These are phyloP conservation scores for Thumatha senex DNA, from an alignment of 2,888 invertebrate genomes.

Conservation along the genomic window DNA sequence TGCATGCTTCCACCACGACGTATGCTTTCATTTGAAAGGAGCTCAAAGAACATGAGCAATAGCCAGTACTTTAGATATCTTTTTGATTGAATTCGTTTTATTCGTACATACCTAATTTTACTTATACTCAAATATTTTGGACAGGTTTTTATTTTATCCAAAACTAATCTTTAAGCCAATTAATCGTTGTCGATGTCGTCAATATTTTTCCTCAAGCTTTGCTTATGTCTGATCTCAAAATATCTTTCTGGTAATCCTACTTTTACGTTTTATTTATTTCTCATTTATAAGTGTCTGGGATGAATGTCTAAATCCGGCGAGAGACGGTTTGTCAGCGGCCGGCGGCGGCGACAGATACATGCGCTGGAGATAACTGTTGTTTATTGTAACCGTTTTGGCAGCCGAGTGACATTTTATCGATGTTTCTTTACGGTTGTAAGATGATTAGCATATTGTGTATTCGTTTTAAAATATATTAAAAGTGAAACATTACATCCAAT, in stretches of 20 bases:
- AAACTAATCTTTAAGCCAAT: neutral
- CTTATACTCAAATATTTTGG: too few species aligned
- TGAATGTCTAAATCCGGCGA: constrained; percentile 63
- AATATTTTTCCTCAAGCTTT: neutral
- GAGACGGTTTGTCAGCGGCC: constrained; percentile 52
- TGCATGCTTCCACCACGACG: too few species aligned
- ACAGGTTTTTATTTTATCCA: too few species aligned
- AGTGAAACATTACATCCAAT: neutral
- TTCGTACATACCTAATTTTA: too few species aligned
- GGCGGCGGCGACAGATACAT: constrained; percentile 55
- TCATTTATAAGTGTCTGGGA: constrained; percentile 39
- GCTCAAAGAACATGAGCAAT: too few species aligned
- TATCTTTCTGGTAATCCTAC: constrained; percentile 12
- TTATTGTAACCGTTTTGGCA: constrained; percentile 49
- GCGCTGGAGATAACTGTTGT: constrained; percentile 53
- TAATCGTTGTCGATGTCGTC: neutral
- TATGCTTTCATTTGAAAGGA: too few species aligned
- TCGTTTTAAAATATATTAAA: neutral
- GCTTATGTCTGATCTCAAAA: neutral
- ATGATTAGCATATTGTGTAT: constrained; percentile 37
- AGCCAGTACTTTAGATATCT: too few species aligned
- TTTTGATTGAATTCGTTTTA: too few species aligned
- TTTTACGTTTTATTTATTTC: constrained; percentile 22
- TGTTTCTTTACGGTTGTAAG: constrained; percentile 29
- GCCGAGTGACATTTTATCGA: constrained; percentile 40